phyloP scores from a whole-genome alignment of 2,113 vertebrate genomes.

The Arvicanthis niloticus region DNA sequence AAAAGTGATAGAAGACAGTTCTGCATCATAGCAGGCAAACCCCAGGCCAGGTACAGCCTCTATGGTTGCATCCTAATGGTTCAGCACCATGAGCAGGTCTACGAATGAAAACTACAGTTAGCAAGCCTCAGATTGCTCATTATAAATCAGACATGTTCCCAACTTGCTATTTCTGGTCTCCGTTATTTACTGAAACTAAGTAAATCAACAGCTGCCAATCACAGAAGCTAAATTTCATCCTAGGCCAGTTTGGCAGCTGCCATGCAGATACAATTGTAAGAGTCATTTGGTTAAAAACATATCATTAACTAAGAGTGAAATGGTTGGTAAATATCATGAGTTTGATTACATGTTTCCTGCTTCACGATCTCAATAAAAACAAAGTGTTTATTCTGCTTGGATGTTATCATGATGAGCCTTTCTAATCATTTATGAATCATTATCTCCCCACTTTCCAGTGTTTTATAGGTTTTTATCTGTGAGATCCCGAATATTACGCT shows the following conservation, averaged over 20 bases:
- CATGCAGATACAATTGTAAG: background rate
- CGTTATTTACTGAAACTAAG: slow-evolving; percentile 41
- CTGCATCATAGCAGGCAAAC: background rate
- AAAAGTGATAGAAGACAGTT: background rate
- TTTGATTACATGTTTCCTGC: slow-evolving; percentile 56
- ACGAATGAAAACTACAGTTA: background rate
- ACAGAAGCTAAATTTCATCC: slow-evolving; percentile 29
- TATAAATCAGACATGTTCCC: background rate
- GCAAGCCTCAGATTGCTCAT: background rate
- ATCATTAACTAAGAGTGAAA: slow-evolving; percentile 65
- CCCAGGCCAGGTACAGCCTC: background rate
- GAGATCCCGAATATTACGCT: background rate
- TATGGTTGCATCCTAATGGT: background rate
- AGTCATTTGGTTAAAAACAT: slow-evolving; percentile 70
- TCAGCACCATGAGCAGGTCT: background rate
- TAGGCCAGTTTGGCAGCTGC: slow-evolving; percentile 15
- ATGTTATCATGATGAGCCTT: background rate
- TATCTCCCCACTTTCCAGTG: background rate
- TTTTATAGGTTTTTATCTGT: background rate
- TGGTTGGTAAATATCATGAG: slow-evolving; percentile 67
- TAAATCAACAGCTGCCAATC: background rate
- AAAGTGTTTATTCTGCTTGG: background rate
- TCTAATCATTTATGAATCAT: background rate
- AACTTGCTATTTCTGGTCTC: slow-evolving; percentile 9
- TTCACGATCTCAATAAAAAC: slow-evolving; percentile 31